Evolutionary conservation across 2,888 invertebrate genomes (phyloP), one percentile per base, ranked within the genome.

Genomic region (Hylaea fasciaria): DNA sequence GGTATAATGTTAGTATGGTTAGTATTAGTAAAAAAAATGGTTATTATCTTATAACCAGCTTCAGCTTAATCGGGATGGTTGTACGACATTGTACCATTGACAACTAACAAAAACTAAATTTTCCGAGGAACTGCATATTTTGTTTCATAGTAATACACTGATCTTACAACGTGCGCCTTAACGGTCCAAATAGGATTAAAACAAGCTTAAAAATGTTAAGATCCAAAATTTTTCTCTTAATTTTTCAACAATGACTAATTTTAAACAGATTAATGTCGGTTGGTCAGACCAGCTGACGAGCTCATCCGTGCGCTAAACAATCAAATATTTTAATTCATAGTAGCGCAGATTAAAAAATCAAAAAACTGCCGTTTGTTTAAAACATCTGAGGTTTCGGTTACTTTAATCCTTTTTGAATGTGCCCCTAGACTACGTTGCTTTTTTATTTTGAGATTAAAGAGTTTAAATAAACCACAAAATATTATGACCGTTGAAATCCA

Each of bases 251-350:
- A 84, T 70, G 76, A 66, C 11, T 70, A 65, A 75, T 78, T 78
- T 81, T 83, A 78, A 84, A 80, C 70, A 77, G 85, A 84, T 86
- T 84, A 86, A 72, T 71, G 75, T 78, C 77, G 54, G 68, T 61
- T 57, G 62, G 62, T 59, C 62, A 49, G 69, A 70, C 70, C 37
- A n/a, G 22, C 47, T 32, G 47, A 46, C 32, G 10, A 72, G 72
- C 73, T 79, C 75, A 75, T 76, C 81, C 69, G 59, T 66, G 64
- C 56, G 70, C 65, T 72, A 68, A 64, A 59, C 67, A 66, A 68
- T 66, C 65, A 65, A 52, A 62, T 53, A 39, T 43, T 52, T 45
- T 39, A 52, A 55, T 50, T 60, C 60, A 55, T 55, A 40, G 54
- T 45, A 53, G 73, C 73, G 69, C 74, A 73, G 71, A 76, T 72